Evolutionary conservation across 2,113 vertebrate genomes (phyloP).

Genomic region (Heteronetta atricapilla): DNA sequence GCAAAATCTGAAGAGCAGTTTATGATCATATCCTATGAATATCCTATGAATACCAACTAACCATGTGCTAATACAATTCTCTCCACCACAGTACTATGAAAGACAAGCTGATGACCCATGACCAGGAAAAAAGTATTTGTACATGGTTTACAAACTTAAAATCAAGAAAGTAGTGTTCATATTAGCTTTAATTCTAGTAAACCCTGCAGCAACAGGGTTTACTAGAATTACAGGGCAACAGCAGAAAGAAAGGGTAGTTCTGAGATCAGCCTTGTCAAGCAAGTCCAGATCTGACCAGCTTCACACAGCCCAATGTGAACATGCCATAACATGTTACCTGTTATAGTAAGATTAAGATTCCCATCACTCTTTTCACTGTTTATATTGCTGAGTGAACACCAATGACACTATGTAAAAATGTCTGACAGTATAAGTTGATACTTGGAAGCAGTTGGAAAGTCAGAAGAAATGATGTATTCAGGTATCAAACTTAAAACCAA

Average conservation of each 20-base stretch:
- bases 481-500: neutral
- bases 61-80: neutral
- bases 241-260: neutral
- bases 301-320: neutral
- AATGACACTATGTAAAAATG: neutral
- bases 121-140: neutral
- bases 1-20: neutral
- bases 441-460: neutral
- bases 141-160: neutral
- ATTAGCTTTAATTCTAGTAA: neutral
- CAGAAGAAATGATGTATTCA: neutral
- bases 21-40: neutral
- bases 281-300: neutral
- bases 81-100: neutral
- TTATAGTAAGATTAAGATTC: neutral
- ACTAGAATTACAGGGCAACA: no score
- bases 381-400: neutral
- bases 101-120: neutral
- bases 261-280: neutral
- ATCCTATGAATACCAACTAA: neutral
- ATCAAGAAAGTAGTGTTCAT: accelerated
- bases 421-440: neutral
- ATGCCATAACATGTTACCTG: neutral
- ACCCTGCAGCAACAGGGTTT: neutral
- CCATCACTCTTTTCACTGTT: neutral